These are phyloP conservation scores for Paracanthobrama guichenoti DNA, from an alignment of 2,113 vertebrate species.

Conservation along the genomic window DNA sequence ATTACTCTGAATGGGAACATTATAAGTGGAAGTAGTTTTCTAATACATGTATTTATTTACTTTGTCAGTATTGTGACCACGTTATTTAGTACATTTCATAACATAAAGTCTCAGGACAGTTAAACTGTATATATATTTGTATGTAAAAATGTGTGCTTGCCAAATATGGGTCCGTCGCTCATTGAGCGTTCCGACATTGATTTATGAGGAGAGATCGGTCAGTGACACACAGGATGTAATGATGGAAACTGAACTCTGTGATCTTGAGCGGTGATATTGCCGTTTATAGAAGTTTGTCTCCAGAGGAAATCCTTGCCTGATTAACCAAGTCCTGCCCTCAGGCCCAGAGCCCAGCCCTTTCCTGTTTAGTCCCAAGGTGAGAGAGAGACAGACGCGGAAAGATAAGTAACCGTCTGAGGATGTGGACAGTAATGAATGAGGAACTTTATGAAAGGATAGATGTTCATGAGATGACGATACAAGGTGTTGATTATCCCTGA, in stretches of 20 bases:
- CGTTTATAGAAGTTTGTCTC: slow-evolving; percentile 55
- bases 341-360: slow-evolving; percentile 34
- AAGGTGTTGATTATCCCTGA: slow-evolving; percentile 22
- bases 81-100: too few species aligned
- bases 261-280: slow-evolving; percentile 49
- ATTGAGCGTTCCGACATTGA: slow-evolving; percentile 23
- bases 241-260: slow-evolving; percentile 27
- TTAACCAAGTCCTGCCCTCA: slow-evolving; percentile 52
- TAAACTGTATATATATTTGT: background rate
- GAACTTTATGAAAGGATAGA: slow-evolving; percentile 18
- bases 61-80: too few species aligned
- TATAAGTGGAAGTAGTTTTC: too few species aligned
- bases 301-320: slow-evolving; percentile 59
- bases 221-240: slow-evolving; percentile 50
- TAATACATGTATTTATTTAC: too few species aligned
- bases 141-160: slow-evolving; percentile 3
- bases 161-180: background rate
- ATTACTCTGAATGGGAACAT: too few species aligned
- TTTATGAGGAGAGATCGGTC: slow-evolving; percentile 39
- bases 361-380: slow-evolving; percentile 57
- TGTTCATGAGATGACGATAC: background rate
- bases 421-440: slow-evolving; percentile 17
- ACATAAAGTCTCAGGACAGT: too few species aligned
- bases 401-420: slow-evolving; percentile 8
- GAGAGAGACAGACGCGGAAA: background rate